Percentiles rank a stretch among this genome's conserved stretches.
phyloP scores from a whole-genome alignment of 2,797 vertebrate genomes.

The Enteromius unitaeniatus region DNA sequence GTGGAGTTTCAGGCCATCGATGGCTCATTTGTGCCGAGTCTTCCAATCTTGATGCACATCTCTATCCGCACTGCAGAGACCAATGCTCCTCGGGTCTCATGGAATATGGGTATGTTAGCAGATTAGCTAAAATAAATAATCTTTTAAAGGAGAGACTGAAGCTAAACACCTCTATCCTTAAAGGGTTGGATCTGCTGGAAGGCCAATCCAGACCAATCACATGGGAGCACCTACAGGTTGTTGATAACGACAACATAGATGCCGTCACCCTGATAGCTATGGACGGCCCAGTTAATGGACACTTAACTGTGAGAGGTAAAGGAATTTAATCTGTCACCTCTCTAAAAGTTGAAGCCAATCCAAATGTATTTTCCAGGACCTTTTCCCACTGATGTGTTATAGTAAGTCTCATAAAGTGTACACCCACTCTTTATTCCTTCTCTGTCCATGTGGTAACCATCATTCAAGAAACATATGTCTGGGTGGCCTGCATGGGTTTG shows the following conservation, averaged over 20 bases:
- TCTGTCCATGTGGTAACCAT: constrained; percentile 44
- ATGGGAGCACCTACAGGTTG: constrained; percentile 78
- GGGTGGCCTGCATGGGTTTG: constrained; percentile 74
- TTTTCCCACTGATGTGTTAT: background rate
- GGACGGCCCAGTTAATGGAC: constrained; percentile 73
- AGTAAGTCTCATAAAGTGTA: background rate
- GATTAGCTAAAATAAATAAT: background rate
- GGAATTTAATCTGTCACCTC: constrained; percentile 27
- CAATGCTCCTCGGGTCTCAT: constrained; percentile 74
- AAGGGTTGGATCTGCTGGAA: constrained; percentile 79
- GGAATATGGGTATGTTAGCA: constrained; percentile 74
- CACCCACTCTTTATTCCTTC: background rate
- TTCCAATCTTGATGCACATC: constrained; percentile 77
- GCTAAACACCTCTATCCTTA: constrained; percentile 10
- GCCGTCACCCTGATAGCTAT: constrained; percentile 73
- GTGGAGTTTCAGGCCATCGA: constrained; percentile 85
- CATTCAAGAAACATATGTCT: constrained; percentile 70
- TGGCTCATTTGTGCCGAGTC: constrained; percentile 70
- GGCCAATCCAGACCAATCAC: constrained; percentile 74
- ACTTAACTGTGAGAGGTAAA: constrained; percentile 71
- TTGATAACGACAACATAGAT: constrained; percentile 75
- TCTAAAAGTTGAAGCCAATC: background rate
- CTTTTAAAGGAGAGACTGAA: background rate
- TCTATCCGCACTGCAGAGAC: constrained; percentile 78
- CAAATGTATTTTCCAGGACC: constrained; percentile 3